These are phyloP conservation scores for Patiria miniata DNA, from an alignment of 35 echinoderm and acorn worm species.

Conservation along the genomic window DNA sequence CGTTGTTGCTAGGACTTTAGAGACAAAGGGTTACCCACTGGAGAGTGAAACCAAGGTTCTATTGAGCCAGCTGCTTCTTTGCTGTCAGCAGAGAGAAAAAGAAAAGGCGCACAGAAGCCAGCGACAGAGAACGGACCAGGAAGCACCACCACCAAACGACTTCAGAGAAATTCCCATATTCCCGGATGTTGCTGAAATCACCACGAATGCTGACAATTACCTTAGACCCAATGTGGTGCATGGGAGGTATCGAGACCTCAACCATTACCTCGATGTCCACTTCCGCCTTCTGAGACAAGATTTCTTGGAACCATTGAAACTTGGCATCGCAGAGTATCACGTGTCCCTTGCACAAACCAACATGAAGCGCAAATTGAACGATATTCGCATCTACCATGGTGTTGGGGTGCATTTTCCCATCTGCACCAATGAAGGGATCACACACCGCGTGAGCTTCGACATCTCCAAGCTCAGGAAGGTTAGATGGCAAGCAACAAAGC, in stretches of 20 bases:
- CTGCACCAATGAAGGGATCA: neutral
- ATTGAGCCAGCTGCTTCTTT: slow-evolving; percentile 17
- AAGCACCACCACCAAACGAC: slow-evolving; percentile 62
- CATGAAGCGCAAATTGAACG: slow-evolving; percentile 31
- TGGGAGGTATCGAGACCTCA: slow-evolving; percentile 39
- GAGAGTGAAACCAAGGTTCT: neutral
- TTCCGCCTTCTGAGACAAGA: slow-evolving; percentile 69
- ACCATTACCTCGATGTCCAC: slow-evolving; percentile 79
- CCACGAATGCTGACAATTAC: slow-evolving; percentile 18
- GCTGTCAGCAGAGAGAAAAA: neutral
- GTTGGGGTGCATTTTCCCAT: neutral
- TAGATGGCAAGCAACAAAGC: slow-evolving; percentile 56
- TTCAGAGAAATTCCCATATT: slow-evolving; percentile 64
- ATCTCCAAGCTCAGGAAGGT: slow-evolving; percentile 30
- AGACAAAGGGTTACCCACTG: neutral
- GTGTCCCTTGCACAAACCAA: neutral
- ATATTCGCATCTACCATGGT: slow-evolving; percentile 58
- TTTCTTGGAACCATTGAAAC: slow-evolving; percentile 60
- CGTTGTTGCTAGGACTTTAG: neutral
- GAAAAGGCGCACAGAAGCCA: neutral
- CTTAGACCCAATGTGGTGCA: slow-evolving; percentile 44
- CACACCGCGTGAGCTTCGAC: slow-evolving; percentile 46
- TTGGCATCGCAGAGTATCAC: slow-evolving; percentile 60
- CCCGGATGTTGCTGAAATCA: slow-evolving; percentile 43
- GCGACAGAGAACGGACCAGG: neutral